phyloP scores from a whole-genome alignment of 2,888 invertebrate species.

The Andrena dorsata region DNA sequence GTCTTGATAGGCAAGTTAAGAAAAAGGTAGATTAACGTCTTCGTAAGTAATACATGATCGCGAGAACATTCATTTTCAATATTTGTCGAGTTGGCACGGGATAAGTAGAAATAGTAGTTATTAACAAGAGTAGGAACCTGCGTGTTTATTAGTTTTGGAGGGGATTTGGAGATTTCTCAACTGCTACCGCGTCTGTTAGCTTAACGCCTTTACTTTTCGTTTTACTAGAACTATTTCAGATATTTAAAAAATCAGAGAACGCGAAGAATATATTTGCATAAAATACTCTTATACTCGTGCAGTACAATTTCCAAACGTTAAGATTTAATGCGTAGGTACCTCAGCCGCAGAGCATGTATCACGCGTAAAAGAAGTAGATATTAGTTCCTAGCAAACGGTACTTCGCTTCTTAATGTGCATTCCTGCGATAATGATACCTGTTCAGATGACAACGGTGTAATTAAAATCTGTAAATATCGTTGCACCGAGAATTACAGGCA shows the following conservation, averaged over 20 bases:
- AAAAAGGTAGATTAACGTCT: no score
- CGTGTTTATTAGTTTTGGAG: no score
- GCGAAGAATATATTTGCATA: constrained; percentile 51
- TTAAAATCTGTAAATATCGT: constrained; percentile 43
- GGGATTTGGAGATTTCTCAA: no score
- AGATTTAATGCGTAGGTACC: constrained; percentile 61
- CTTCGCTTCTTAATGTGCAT: constrained; percentile 48
- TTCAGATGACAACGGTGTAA: constrained; percentile 49
- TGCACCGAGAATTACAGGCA: neutral
- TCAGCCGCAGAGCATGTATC: constrained; percentile 30
- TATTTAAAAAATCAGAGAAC: constrained; percentile 45
- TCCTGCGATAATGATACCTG: constrained; percentile 60
- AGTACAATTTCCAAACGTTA: constrained; percentile 48
- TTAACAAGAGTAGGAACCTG: no score
- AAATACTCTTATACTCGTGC: constrained; percentile 41
- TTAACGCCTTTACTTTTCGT: neutral
- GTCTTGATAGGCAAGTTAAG: no score
- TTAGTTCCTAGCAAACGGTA: constrained; percentile 61
- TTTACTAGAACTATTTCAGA: constrained; percentile 1
- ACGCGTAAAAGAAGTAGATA: constrained; percentile 46
- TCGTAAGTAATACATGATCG: no score
- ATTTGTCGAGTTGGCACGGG: no score
- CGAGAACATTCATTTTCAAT: no score
- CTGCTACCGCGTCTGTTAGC: no score
- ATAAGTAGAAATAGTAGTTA: no score